phyloP scores from a whole-genome alignment of 2,888 invertebrate species.

The Frankliniella fusca region DNA sequence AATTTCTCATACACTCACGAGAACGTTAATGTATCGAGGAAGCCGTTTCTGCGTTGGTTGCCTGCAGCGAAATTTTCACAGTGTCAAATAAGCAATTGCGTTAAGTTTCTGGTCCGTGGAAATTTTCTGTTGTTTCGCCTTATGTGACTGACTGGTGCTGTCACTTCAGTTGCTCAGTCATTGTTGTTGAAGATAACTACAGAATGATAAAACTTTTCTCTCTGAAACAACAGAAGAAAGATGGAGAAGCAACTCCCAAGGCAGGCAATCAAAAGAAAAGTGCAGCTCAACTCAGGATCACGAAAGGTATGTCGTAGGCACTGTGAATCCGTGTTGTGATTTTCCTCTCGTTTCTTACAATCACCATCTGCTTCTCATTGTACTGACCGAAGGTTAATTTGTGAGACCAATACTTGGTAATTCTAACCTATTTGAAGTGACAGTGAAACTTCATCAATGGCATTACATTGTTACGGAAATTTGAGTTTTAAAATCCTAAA shows the following conservation, averaged over 20 bases:
- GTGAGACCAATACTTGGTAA: neutral
- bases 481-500: neutral
- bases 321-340: neutral
- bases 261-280: constrained; percentile 82
- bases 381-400: no score
- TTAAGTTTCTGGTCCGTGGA: no score
- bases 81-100: no score
- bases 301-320: constrained; percentile 71
- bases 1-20: no score
- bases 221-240: constrained; percentile 96
- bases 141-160: no score
- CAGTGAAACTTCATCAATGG: neutral
- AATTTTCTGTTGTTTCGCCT: no score
- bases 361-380: no score
- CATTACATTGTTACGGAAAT: neutral
- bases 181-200: neutral
- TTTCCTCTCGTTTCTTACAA: neutral
- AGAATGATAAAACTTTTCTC: constrained; percentile 97
- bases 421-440: neutral
- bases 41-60: no score
- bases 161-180: no score
- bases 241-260: constrained; percentile 80
- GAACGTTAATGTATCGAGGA: no score
- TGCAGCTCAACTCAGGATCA: constrained; percentile 93
- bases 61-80: no score